A percentile compares a stretch with the other conserved stretches of the same genome.
These are phyloP conservation scores for Tragelaphus imberbis DNA, from an alignment of 2,113 vertebrate genomes.

Conservation along the genomic window DNA sequence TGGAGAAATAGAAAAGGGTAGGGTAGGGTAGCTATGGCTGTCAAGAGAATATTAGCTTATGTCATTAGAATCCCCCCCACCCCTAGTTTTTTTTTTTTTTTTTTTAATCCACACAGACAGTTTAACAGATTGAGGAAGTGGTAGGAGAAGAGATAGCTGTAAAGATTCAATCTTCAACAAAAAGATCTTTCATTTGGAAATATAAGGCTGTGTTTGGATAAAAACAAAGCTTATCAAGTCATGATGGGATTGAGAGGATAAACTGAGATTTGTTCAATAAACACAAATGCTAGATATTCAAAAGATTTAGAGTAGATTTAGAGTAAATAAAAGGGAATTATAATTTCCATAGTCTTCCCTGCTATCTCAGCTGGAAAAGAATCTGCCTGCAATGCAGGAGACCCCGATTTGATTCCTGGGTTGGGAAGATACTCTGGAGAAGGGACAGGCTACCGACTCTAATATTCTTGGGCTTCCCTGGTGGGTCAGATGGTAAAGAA, in stretches of 20 bases:
- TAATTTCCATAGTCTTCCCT: background rate
- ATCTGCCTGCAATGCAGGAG: background rate
- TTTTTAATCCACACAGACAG: background rate
- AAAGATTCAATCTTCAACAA: background rate
- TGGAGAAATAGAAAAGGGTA: background rate
- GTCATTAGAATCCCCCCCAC: background rate
- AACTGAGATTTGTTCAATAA: slow-evolving; percentile 22
- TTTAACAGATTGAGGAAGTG: background rate
- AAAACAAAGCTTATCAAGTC: slow-evolving; percentile 1
- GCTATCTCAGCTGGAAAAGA: background rate
- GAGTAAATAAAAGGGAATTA: slow-evolving; percentile 26
- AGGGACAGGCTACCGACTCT: background rate
- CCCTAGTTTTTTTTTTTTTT: background rate
- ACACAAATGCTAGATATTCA: slow-evolving; percentile 11
- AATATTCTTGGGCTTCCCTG: background rate
- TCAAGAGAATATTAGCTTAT: background rate
- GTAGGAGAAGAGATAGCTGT: background rate
- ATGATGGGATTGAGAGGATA: background rate
- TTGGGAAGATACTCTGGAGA: background rate
- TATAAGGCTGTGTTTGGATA: background rate
- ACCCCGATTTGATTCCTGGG: background rate
- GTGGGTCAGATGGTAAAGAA: background rate
- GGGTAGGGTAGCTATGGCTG: background rate
- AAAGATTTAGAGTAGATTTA: background rate
- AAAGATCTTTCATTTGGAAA: slow-evolving; percentile 1